Percentiles rank a stretch among this genome's conserved stretches.
Evolutionary conservation across 2,797 vertebrate species (phyloP).

Genomic region (Halcyon badia): DNA sequence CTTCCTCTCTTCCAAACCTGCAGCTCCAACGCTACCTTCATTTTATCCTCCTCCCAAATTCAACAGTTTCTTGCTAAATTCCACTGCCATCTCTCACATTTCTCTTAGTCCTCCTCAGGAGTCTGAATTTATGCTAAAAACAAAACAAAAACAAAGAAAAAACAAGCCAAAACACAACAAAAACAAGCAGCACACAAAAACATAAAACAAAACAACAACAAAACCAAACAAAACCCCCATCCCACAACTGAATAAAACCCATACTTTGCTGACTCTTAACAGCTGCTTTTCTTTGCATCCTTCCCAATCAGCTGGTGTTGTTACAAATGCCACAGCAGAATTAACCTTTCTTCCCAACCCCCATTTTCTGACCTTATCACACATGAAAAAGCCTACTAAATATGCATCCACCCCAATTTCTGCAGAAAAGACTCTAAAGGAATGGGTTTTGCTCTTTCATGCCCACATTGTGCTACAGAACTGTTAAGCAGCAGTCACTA

Average conservation of each 20-base stretch:
- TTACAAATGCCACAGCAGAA: neutral
- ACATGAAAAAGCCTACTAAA: neutral
- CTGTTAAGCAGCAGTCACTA: neutral
- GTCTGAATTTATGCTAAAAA: neutral
- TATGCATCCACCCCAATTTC: neutral
- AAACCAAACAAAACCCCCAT: neutral
- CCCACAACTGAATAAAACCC: too few species aligned
- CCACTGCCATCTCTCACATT: neutral
- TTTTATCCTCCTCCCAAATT: neutral
- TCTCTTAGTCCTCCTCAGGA: neutral
- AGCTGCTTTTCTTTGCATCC: neutral
- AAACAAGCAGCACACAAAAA: neutral
- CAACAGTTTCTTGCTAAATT: neutral
- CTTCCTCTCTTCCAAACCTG: neutral
- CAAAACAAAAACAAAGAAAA: rapidly evolving
- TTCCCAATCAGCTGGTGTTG: neutral
- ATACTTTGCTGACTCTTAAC: neutral
- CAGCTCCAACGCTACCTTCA: neutral
- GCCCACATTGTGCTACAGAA: neutral
- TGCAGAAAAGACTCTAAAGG: neutral
- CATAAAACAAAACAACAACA: rapidly evolving
- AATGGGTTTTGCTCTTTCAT: neutral
- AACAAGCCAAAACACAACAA: rapidly evolving
- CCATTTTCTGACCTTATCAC: neutral
- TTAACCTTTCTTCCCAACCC: neutral